These are phyloP conservation scores for Macrosteles quadrilineatus DNA, from an alignment of 1,140 invertebrate genomes.

Conservation along the genomic window DNA sequence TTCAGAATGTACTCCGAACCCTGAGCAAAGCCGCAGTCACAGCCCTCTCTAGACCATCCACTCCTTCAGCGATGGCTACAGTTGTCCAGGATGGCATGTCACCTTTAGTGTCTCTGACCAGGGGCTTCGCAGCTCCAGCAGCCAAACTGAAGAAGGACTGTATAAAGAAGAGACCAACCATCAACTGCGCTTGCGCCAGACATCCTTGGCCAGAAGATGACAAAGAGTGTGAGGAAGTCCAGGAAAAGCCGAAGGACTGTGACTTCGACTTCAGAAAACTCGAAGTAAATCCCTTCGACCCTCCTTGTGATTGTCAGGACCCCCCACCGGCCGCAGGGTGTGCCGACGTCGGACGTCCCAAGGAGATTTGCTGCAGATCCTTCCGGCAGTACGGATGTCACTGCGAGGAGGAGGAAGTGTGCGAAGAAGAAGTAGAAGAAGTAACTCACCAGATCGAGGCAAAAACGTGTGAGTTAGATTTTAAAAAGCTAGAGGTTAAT, in stretches of 20 bases:
- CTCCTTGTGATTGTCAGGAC: background rate
- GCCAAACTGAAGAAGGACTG: too few species aligned
- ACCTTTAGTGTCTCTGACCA: too few species aligned
- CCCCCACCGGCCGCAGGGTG: background rate
- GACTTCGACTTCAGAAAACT: conserved; percentile 14
- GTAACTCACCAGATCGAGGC: background rate
- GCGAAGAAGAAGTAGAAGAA: background rate
- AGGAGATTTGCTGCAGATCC: background rate
- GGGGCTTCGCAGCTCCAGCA: too few species aligned
- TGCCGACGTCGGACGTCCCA: background rate
- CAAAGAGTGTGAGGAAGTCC: background rate
- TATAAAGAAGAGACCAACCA: background rate
- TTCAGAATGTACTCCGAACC: too few species aligned
- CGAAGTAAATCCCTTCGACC: conserved; percentile 5
- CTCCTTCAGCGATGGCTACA: too few species aligned
- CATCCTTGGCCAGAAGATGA: background rate
- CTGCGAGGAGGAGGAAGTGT: background rate
- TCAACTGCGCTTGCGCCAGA: background rate
- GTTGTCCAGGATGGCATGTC: too few species aligned
- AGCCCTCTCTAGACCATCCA: too few species aligned
- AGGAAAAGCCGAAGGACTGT: background rate
- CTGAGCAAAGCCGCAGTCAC: too few species aligned
- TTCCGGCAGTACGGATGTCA: background rate
- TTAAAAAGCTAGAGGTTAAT: background rate
- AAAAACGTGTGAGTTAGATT: background rate